Base-by-base conservation (phyloP, 1,140 invertebrate species). In the Drosophila arawakana region DNA sequence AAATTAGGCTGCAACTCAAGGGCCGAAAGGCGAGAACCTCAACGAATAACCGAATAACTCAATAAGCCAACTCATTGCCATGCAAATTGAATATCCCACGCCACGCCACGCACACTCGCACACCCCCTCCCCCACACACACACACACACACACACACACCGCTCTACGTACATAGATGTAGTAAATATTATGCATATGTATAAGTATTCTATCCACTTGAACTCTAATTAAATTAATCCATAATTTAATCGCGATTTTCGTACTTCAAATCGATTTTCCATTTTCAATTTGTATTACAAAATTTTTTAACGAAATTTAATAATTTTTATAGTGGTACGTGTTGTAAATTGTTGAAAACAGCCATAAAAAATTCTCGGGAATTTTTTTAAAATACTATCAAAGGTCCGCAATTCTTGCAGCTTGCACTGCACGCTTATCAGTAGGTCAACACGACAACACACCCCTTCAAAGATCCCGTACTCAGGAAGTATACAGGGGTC, bases 11-110 rank as follows among this genome's bases (percentile, higher is more conserved):
- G 67, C 44, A 75, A 37, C 47, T 21, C 10, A n/a, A 58, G 59
- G 52, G 69, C 15, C 15, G 25, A 50, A 10, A 7, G 11, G 11
- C 35, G 21, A 43, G n/a, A 57, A 15, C 13, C 25, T 35, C 35
- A 43, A 55, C 57, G 71, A 69, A 73, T 73, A 73, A 74, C 72
- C 70, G 50, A 70, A 74, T 70, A 74, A 74, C 72, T 74, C 72
- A 74, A 74, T 70, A 74, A 62, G 58, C 54, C 50, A 37, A 30
- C 58, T 74, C 43, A 74, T 74, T 74, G 66, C 66, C 52, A 74
- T 74, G 72, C 72, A 74, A 74, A 70, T 74, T 74, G 50, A 58
- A 62, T 70, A 52, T 57, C 37, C 66, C 47, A 63, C 49, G 54
- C 60, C 47, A 63, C 49, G 54, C 60, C 18, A 41, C 44, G 46